phyloP scores from a whole-genome alignment of 2,113 vertebrate species.

The Eurystomus gularis region DNA sequence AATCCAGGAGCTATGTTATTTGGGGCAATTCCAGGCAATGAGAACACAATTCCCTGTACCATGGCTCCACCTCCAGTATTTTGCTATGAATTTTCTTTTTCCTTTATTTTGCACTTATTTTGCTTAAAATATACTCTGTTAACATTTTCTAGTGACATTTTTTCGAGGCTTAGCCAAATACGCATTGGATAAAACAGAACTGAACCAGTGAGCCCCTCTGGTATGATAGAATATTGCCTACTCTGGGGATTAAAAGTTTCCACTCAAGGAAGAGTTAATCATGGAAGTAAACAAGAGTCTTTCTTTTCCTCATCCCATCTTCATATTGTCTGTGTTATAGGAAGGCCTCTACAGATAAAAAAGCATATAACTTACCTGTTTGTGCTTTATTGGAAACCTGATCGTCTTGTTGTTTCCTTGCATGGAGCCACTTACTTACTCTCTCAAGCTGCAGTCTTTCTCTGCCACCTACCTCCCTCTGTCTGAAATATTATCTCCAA shows the following conservation, averaged over 20 bases:
- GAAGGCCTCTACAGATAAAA: not conserved
- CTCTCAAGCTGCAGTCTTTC: conserved; percentile 32
- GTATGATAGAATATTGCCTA: not conserved
- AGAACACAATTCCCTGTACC: conserved; percentile 41
- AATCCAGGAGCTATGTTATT: not conserved
- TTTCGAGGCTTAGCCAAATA: not conserved
- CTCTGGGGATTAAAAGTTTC: not conserved
- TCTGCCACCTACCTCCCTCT: conserved; percentile 57
- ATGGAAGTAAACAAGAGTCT: not conserved
- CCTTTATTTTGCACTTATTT: not conserved
- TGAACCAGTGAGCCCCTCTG: not conserved
- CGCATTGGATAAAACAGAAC: not conserved
- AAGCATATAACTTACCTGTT: not conserved
- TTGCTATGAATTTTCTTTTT: conserved; percentile 21
- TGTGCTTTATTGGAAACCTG: not conserved
- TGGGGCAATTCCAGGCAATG: not conserved
- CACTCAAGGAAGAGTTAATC: not conserved
- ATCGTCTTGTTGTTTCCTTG: not conserved
- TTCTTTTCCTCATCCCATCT: not conserved
- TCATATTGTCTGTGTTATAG: not conserved
- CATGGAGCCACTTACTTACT: not conserved
- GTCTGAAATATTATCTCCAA: not conserved
- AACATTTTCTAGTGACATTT: not conserved
- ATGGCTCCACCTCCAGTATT: conserved; percentile 64
- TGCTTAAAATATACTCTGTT: not conserved